Evolutionary conservation across 2,113 vertebrate species (phyloP).

Genomic region (Archocentrus centrarchus): DNA sequence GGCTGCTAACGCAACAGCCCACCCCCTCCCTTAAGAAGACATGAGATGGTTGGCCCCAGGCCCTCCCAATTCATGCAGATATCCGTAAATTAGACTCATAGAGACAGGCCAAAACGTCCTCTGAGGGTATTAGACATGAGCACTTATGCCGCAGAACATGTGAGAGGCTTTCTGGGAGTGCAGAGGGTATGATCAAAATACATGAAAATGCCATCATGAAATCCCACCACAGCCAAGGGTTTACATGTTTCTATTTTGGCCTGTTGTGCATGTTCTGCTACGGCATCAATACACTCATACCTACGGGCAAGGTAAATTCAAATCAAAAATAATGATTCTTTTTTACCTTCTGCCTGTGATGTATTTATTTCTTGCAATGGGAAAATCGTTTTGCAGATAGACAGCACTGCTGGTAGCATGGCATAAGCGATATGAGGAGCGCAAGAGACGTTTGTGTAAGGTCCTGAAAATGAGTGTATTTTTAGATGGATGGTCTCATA

Average conservation of each 20-base stretch:
- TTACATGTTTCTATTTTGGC: constrained; percentile 68
- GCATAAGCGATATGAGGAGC: constrained; percentile 29
- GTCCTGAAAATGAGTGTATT: constrained; percentile 5
- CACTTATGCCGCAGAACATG: constrained; percentile 71
- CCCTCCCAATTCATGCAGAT: constrained; percentile 78
- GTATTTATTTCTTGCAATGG: constrained; percentile 64
- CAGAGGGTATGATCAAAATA: constrained; percentile 73
- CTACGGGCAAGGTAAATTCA: constrained; percentile 73
- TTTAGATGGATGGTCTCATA: constrained; percentile 15
- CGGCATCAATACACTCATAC: constrained; percentile 56
- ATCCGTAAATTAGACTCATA: constrained; percentile 81
- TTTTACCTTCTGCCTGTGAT: constrained; percentile 57
- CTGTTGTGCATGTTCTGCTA: constrained; percentile 62
- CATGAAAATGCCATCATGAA: constrained; percentile 77
- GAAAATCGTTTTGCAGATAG: constrained; percentile 43
- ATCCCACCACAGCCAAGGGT: constrained; percentile 68
- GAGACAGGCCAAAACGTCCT: constrained; percentile 75
- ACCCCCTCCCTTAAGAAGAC: constrained; percentile 70
- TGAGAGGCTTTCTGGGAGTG: constrained; percentile 66
- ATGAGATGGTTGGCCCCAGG: constrained; percentile 73
- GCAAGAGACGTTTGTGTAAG: constrained; percentile 21
- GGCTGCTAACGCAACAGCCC: constrained; percentile 67
- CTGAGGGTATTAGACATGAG: constrained; percentile 77
- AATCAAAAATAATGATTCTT: constrained; percentile 70
- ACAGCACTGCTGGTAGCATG: constrained; percentile 1